Base-by-base conservation (phyloP, 2,797 vertebrate genomes). In the Siniperca obscura region DNA sequence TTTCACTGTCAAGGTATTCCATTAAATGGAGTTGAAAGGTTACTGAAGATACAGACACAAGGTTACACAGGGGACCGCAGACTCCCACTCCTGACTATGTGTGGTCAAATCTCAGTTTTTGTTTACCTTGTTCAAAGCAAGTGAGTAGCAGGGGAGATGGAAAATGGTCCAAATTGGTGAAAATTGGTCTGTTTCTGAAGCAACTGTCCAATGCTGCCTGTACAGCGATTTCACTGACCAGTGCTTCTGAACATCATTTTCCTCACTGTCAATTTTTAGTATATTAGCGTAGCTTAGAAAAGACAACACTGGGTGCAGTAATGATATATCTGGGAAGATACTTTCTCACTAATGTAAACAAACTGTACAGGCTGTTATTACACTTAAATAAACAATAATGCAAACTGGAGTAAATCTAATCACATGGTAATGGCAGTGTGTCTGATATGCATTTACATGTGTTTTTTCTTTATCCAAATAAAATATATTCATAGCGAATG, bases 111-210 rank as follows among this genome's bases (percentile, higher is more conserved):
- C n/a, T 57, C 16, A 56, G 40, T 50, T 70, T 61, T 46, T 61
- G 10, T 69, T 57, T 68, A 21, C 11, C 17, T 5, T 44, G 1
- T 50, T 50, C 36, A 65, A 60, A 78, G n/a, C 62, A 56, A 22
- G 30, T 42, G 27, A 56, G 38, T 7, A 16, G 44, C 53, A n/a
- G 10, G 16, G 27, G 55, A 13, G 12, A 10, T 30, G 27, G 57
- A 72, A 71, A 72, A 38, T 64, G n/a, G 6, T 34, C 46, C 3
- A 68, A 55, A 80, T 13, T 2, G 67, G 48, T 36, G 8, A 34
- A 82, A 60, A 82, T 66, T 53, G 52, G 16, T 48, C 25, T 22
- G 21, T 76, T 61, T 69, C 55, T 69, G n/a, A 52, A 25, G 65
- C 21, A 70, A 27, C n/a, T 64, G 22, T 34, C 21, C 5, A 11